Conservation (phyloP, 2,888 invertebrate species). For the Coenonympha glycerion region DNA sequence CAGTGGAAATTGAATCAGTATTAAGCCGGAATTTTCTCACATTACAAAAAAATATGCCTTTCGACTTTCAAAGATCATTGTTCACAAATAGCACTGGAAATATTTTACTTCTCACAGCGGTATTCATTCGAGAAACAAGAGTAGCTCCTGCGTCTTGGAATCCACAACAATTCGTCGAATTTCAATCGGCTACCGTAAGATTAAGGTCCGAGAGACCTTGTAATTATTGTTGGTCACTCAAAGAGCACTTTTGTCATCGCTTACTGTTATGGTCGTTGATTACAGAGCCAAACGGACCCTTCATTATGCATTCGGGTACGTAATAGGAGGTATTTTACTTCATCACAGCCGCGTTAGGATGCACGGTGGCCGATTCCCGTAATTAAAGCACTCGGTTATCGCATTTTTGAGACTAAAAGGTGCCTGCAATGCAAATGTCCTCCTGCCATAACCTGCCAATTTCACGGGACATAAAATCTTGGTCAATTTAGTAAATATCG, state of each 20-base stretch:
- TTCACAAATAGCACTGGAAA: neutral
- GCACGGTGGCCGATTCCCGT: neutral
- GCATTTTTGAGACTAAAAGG: too few relatives aligned
- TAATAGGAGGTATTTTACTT: conserved; percentile 2
- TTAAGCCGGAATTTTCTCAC: too few relatives aligned
- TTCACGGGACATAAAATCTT: too few relatives aligned
- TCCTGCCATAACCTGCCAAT: too few relatives aligned
- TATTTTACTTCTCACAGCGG: neutral
- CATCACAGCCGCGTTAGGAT: neutral
- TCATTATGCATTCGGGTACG: conserved; percentile 1
- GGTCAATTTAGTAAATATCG: too few relatives aligned
- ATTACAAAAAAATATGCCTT: neutral
- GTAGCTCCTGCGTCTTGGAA: neutral
- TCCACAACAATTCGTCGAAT: conserved; percentile 13
- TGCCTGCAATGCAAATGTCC: too few relatives aligned
- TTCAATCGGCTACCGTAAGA: conserved; percentile 17
- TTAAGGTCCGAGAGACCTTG: conserved; percentile 8
- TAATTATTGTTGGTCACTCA: conserved; percentile 20
- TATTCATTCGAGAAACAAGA: conserved; percentile 2
- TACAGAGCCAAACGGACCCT: conserved; percentile 12
- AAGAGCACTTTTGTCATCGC: conserved; percentile 19
- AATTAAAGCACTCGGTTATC: neutral
- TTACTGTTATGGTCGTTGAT: conserved; percentile 18
- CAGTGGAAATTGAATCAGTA: too few relatives aligned
- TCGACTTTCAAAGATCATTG: too few relatives aligned